Percentiles rank a stretch among this genome's conserved stretches.
phyloP scores from a whole-genome alignment of 2,797 vertebrate species.

The Oreochromis mossambicus region DNA sequence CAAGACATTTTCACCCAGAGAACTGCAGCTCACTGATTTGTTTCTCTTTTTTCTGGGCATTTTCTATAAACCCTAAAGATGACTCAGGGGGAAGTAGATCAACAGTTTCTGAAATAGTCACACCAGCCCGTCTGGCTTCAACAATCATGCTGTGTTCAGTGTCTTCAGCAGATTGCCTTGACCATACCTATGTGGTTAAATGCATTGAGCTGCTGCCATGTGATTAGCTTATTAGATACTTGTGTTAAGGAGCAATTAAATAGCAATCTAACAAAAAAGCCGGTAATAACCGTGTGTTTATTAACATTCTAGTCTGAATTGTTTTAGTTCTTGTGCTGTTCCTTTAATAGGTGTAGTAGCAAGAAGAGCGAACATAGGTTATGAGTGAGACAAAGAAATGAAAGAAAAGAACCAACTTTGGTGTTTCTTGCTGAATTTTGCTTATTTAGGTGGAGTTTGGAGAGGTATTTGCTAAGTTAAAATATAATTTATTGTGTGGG shows the following conservation, averaged over 20 bases:
- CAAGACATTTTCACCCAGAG: neutral
- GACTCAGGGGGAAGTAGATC: neutral
- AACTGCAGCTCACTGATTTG: neutral
- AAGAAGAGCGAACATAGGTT: too few relatives aligned
- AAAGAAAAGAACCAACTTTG: neutral
- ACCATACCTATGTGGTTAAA: neutral
- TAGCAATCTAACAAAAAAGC: neutral
- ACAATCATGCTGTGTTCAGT: neutral
- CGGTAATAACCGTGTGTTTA: too few relatives aligned
- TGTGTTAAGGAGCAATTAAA: neutral
- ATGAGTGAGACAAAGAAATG: too few relatives aligned
- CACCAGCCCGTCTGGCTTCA: neutral
- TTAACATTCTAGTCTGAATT: too few relatives aligned
- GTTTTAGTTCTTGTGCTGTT: too few relatives aligned
- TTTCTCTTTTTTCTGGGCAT: neutral
- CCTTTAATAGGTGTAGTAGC: too few relatives aligned
- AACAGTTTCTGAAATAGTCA: neutral
- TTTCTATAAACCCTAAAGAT: neutral
- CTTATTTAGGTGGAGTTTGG: neutral
- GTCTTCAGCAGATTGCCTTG: neutral
- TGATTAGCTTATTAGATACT: neutral
- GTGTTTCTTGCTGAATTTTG: neutral
- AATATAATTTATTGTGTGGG: neutral
- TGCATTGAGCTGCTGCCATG: neutral
- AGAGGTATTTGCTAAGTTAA: neutral